Base-by-base conservation (phyloP, 1,140 invertebrate species). In the Bombus affinis region DNA sequence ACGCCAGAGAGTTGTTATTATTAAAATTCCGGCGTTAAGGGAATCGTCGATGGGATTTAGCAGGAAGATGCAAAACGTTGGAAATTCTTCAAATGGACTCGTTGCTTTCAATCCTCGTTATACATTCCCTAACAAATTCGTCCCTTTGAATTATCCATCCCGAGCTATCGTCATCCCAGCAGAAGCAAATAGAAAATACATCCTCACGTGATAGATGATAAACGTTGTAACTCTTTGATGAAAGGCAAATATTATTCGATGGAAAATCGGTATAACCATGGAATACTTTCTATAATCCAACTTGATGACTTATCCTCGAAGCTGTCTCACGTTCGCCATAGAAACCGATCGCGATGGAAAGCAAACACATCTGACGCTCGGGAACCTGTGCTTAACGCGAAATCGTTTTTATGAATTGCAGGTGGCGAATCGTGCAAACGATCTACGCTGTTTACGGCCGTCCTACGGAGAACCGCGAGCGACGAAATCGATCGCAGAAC, bases 171-270 rank as follows among this genome's bases (percentile, higher is more conserved):
- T 12, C 68, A 6, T 25, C 4, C 1, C 10, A 37, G 0, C 3
- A 22, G 10, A 39, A 39, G 18, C 12, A 72, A 42, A 72, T 72
- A 53, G 22, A 72, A 28, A 78, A 66, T 32, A 35, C 22, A 22
- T 3, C 0, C 13, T 10, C 25, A 6, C 13, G 75, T 15, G 5
- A 5, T 12, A 35, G 37, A 25, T 13, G 32, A 66, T 44, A 73
- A 35, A 44, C 28, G 28, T 42, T 12, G 57, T 5, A 32, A 32
- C 39, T 28, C 18, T 18, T 28, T 35, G 62, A 81, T 62, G 80
- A 62, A 81, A 81, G 15, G 39, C n/a, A 74, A 81, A 81, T 81
- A 73, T 81, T 81, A 35, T 44, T 39, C 47, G 25, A 12, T 6
- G 10, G 25, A 6, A 32, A 44, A n/a, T 62, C 37, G 47, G 13